Percentiles rank a stretch among this genome's conserved stretches.
Conservation (phyloP, 2,888 invertebrate species). For the Andrena camellia region DNA sequence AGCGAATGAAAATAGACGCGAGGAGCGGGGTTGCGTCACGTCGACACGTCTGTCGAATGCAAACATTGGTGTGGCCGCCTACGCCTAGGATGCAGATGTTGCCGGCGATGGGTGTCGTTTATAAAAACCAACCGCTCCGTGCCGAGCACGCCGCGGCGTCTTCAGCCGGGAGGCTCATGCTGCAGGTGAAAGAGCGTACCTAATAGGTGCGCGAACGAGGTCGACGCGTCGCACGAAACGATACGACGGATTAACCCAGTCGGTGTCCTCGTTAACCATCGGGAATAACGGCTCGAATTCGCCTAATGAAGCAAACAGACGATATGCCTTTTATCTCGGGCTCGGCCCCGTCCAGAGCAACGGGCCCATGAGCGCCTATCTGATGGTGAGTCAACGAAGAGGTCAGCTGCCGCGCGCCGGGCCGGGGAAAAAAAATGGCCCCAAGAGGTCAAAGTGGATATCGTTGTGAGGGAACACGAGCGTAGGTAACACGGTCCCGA, state of each 20-base stretch:
- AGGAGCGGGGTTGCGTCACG: slow-evolving; percentile 47
- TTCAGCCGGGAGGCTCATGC: neutral
- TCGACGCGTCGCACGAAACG: slow-evolving; percentile 16
- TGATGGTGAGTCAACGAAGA: slow-evolving; percentile 59
- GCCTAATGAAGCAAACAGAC: slow-evolving; percentile 29
- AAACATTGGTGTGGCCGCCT: slow-evolving; percentile 65
- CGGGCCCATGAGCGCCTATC: slow-evolving; percentile 28
- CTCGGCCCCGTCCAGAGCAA: neutral
- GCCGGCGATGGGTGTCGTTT: slow-evolving; percentile 14
- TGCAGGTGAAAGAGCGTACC: slow-evolving; percentile 29
- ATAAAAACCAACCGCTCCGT: slow-evolving; percentile 20
- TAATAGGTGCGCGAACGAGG: slow-evolving; percentile 28
- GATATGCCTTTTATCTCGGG: slow-evolving; percentile 27
- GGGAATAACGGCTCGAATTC: slow-evolving; percentile 26
- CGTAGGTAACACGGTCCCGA: slow-evolving; percentile 25
- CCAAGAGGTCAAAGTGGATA: slow-evolving; percentile 60
- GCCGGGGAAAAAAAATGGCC: slow-evolving; percentile 35
- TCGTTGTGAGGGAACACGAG: slow-evolving; percentile 40
- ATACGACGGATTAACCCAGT: slow-evolving; percentile 7
- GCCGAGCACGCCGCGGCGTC: neutral
- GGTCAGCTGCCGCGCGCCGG: slow-evolving; percentile 56
- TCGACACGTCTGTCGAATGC: slow-evolving; percentile 51
- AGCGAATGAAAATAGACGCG: slow-evolving; percentile 63
- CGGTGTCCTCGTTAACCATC: slow-evolving; percentile 27
- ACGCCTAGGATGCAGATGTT: slow-evolving; percentile 54